Base-by-base conservation (phyloP, 2,888 invertebrate species). In the Neuroscelio doddi region DNA sequence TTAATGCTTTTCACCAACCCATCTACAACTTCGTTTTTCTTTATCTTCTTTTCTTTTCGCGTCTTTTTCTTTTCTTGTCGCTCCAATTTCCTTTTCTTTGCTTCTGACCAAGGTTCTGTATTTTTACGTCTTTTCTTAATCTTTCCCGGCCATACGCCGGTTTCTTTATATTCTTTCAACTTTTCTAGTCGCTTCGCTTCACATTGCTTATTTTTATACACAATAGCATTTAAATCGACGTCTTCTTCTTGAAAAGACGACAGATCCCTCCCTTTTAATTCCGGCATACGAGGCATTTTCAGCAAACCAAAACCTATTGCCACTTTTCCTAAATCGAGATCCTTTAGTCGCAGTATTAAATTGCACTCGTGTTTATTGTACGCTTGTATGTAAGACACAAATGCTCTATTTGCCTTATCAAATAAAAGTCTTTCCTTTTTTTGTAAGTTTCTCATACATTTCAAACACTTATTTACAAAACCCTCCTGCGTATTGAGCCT, bases 331-430 rank as follows among this genome's bases (percentile, higher is more conserved):
- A 98, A 86, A 72, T 97, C 92, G 15, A 98, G 86, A 80, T 98
- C 95, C 85, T 96, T 96, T 10, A 96, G 85, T 73, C 92, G 88
- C 65, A 99, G 88, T 45, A 98, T 90, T 32, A 98, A 88, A 76
- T 90, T 93, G 79, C 97, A 98, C 81, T 98, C 98, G 85, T 99
- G 98, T 83, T 98, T 98, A 8, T 91, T 91, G 84, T 99, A 99
- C 0, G 96, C 93, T 71, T 94, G 91, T 62, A 98, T 89, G 82
- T 95, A 97, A 0, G 98, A 98, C 0, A 99, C 98, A 85, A 96
- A 98, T 0, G 98, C 98, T 50, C 91, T 87, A 69, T 93, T 92
- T 0, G 93, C 96, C 80, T 94, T 94, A 80, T 98, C 97, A 78
- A 94, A 91, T 5, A 94, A 80, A 0, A 89, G 89, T 69, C 96